Evolutionary conservation across 2,888 invertebrate species (phyloP), one percentile per base, ranked within the genome.

Genomic region (Apamea epomidion): DNA sequence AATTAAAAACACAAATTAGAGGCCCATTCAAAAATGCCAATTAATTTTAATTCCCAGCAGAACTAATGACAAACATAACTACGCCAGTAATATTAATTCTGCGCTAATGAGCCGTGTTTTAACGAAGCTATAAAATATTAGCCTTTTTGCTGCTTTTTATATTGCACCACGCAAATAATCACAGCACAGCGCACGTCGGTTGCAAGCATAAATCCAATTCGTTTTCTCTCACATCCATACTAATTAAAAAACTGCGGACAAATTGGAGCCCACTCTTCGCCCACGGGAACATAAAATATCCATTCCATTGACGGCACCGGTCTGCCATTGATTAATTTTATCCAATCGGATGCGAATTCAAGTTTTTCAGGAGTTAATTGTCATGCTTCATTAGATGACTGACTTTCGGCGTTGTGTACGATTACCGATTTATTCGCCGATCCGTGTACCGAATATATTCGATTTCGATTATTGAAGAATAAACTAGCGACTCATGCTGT

Each of bases 231-330:
- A 93, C 95, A 96, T 96, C 93, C 95, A 94, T 95, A 95, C 94
- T 96, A 96, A 96, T 96, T 96, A 96, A 96, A 96, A 96, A 96
- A 95, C 94, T 96, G 96, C 95, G 96, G 96, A 95, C 96, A 96
- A 96, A 96, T 96, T 96, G 96, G 94, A 92, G 93, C 92, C 94
- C 95, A 94, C 95, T 94, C 93, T 91, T 93, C 95, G 95, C 95
- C 96, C 95, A 94, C 94, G 95, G 95, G 95, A 95, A 95, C 95
- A 96, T 95, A 95, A 96, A 96, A 96, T 95, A 96, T 95, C 96
- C 95, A 95, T 96, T 95, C 94, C 93, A 93, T 93, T 94, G 94
- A 94, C 93, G 94, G 91, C 78, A 85, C 88, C 91, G 92, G 92
- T 91, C 91, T 85, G 91, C 94, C 94, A 94, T 95, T 96, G 96